A percentile compares a stretch with the other conserved stretches of the same genome.
Evolutionary conservation across 2,797 vertebrate genomes (phyloP).

Genomic region (Sphenopsis melanotis): DNA sequence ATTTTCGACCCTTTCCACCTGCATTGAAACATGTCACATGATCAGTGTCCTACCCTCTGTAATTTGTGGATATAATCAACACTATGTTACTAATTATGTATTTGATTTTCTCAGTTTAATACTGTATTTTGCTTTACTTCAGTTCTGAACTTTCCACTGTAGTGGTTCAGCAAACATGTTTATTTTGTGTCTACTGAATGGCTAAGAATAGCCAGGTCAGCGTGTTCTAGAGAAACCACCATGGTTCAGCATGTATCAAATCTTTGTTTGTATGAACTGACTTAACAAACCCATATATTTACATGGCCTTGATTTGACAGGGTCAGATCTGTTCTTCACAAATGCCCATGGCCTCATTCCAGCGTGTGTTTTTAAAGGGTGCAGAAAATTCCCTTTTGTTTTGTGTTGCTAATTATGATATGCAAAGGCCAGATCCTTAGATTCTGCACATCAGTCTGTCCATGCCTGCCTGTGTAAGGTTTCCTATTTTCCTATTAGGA

Average conservation of each 20-base stretch:
- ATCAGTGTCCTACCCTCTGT: slow-evolving; percentile 60
- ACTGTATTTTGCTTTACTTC: not conserved
- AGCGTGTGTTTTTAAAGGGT: not conserved
- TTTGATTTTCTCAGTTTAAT: slow-evolving; percentile 30
- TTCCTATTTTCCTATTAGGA: not conserved
- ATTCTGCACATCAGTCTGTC: not conserved
- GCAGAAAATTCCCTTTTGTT: not conserved
- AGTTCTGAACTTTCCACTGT: slow-evolving; percentile 64
- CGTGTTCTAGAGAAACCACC: slow-evolving; percentile 6
- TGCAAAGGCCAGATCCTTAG: not conserved
- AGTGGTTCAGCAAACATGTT: slow-evolving; percentile 64
- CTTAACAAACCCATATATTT: not conserved
- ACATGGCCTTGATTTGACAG: slow-evolving; percentile 11
- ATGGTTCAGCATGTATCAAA: not conserved
- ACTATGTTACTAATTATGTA: slow-evolving; percentile 34
- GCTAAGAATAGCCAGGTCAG: slow-evolving; percentile 27
- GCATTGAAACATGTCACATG: slow-evolving; percentile 70
- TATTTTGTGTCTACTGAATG: slow-evolving; percentile 20
- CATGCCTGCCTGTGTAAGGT: not conserved
- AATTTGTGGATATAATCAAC: slow-evolving; percentile 57
- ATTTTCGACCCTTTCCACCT: slow-evolving; percentile 73
- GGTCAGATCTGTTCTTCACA: slow-evolving; percentile 6
- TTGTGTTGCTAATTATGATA: not conserved
- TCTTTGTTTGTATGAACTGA: not conserved
- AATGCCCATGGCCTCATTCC: not conserved